Evolutionary conservation across 1,140 invertebrate genomes (phyloP), one percentile per base, ranked within the genome.

Genomic region (Pteromalus puparum): DNA sequence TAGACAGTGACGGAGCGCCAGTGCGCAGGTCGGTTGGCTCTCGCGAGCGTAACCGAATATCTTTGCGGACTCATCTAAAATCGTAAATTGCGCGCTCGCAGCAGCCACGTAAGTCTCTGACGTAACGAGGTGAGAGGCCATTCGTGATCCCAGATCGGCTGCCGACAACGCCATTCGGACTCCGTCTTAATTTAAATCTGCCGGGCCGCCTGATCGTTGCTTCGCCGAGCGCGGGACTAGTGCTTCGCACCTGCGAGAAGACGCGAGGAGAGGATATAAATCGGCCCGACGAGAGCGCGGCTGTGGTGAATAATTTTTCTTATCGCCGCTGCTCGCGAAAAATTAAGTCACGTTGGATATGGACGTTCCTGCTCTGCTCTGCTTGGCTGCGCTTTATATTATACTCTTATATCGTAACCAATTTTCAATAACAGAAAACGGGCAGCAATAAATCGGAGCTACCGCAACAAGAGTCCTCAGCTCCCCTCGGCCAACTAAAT

Each of bases 141-240:
- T 75, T 76, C 81, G 85, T 83, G 81, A 83, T 83, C 65, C 70
- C 7, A 82, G 85, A 67, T 79, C 53, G 68, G 13, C 26, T 30
- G 77, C 48, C 72, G 79, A 77, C 73, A 85, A 76, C 30, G 10
- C 34, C 13, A 7, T 38, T 38, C 73, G 48, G 79, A 26, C 79
- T 48, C 61, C 73, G 85, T 81, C 85, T 86, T 86, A 83, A 84
- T 86, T 84, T 84, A 81, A 81, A 86, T 75, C 82, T 68, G 4
- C 75, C 3, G 26, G n/a, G 24, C 1, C 1, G n/a, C n/a, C 24
- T 48, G 28, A 84, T 75, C 21, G 30, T 61, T 38, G 73, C 21
- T 9, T 4, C 79, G 9, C 21, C 53, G 28, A 46, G n/a, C n/a
- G n/a, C n/a, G n/a, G 30, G 46, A 61, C 74, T 79, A 81, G 46